These are phyloP conservation scores for Sarcophaga rosellei DNA, from an alignment of 2,888 invertebrate genomes.

Conservation along the genomic window DNA sequence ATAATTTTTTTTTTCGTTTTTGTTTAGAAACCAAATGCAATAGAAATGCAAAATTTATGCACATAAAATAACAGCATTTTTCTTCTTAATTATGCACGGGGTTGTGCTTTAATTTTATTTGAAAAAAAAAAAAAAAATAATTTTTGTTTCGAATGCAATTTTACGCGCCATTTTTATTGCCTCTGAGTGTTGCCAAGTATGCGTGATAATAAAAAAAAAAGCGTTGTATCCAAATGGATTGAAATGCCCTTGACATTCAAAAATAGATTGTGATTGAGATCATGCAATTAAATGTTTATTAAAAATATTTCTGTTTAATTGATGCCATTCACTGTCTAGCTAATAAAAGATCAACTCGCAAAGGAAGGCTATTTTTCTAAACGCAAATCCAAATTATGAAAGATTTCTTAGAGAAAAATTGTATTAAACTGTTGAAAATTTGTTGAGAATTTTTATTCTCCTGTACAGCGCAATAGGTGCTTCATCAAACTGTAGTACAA, in stretches of 20 bases:
- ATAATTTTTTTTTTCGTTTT: slow-evolving; percentile 24
- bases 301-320: no score
- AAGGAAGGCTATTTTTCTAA: no score
- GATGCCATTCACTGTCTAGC: no score
- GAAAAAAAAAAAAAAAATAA: not conserved
- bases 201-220: not conserved
- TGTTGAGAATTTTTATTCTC: no score
- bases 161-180: slow-evolving; percentile 61
- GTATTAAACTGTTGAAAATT: no score
- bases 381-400: no score
- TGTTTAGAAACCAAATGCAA: not conserved
- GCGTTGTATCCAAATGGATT: not conserved
- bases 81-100: not conserved
- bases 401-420: no score
- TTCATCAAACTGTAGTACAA: no score
- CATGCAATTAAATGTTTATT: not conserved
- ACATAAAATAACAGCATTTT: not conserved
- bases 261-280: not conserved
- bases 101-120: slow-evolving; percentile 36
- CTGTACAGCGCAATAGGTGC: no score
- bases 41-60: not conserved
- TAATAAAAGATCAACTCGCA: no score
- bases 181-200: slow-evolving; percentile 36
- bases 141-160: slow-evolving; percentile 30
- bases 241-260: slow-evolving; percentile 18